Percentiles rank a stretch among this genome's conserved stretches.
These are phyloP conservation scores for Ephestia elutella DNA, from an alignment of 1,140 invertebrate species.

Conservation along the genomic window DNA sequence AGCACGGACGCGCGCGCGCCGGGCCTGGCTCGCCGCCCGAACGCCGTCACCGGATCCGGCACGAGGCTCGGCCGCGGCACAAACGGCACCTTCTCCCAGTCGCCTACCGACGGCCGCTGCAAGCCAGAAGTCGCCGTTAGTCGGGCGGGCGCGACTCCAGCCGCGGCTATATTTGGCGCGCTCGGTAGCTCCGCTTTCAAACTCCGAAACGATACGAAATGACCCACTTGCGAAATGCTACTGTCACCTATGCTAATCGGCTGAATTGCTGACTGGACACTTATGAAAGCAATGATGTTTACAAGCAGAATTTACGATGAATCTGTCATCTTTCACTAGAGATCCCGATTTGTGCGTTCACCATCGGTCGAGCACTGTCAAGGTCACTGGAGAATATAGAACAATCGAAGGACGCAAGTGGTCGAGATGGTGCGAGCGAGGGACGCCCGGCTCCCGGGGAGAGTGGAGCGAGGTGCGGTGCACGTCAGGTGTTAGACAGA, in stretches of 20 bases:
- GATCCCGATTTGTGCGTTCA: constrained; percentile 9
- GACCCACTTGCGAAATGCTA: constrained; percentile 61
- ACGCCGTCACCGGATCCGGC: constrained; percentile 86
- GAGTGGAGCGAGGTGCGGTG: constrained; percentile 54
- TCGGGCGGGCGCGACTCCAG: constrained; percentile 62
- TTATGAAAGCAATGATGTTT: constrained; percentile 61
- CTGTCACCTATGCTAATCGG: constrained; percentile 12
- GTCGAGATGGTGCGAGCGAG: constrained; percentile 66
- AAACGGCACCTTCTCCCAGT: constrained; percentile 89
- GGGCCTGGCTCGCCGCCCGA: constrained; percentile 77
- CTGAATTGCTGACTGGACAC: constrained; percentile 12
- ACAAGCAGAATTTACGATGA: constrained; percentile 35
- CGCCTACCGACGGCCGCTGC: constrained; percentile 82
- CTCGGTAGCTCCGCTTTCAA: constrained; percentile 60
- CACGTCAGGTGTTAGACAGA: constrained; percentile 54
- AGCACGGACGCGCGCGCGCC: constrained; percentile 47
- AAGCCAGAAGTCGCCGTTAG: constrained; percentile 75
- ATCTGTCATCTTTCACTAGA: constrained; percentile 29
- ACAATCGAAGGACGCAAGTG: constrained; percentile 34
- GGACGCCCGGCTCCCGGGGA: constrained; percentile 64
- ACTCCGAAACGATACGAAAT: constrained; percentile 54
- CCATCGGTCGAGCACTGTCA: constrained; percentile 9
- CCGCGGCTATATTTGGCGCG: constrained; percentile 72
- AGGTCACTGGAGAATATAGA: constrained; percentile 8
- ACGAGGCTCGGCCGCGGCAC: constrained; percentile 87